Base-by-base conservation (phyloP, 2,797 vertebrate species). In the Coracias cyanogaster region DNA sequence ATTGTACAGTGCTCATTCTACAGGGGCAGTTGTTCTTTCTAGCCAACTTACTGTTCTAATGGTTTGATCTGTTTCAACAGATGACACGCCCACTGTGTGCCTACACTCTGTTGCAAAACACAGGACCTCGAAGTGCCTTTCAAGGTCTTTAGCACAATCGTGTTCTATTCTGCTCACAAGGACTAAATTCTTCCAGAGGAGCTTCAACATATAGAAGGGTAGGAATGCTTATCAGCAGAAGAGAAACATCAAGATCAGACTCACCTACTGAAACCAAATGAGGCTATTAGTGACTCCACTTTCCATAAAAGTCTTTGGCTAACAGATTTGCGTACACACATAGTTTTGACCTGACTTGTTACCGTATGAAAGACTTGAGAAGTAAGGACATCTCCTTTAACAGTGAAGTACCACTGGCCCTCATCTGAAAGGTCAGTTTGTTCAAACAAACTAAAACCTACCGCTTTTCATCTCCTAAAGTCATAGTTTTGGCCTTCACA, bases 141-240 rank as follows among this genome's bases (percentile, higher is more conserved):
- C 55, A 60, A 77, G 45, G 61, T 28, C 49, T 88, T 86, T 15
- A 60, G 74, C n/a, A 64, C 39, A 58, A 29, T 9, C 45, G 41
- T 18, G 76, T 48, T 61, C 28, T 29, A 60, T 31, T 78, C 24
- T 3, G 2, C 57, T 85, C 64, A 71, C 4, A 82, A 69, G 80
- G 35, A 52, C 45, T 49, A 29, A 46, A 45, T 37, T 74, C 29
- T 74, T 88, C 43, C 71, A 70, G 22, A 45, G 31, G 12, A n/a
- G 46, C 19, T 74, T 67, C n/a, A 77, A 12, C 0, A 0, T n/a
- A 41, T 1, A 74, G 19, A 35, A n/a, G 5, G 65, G 45, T 51
- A 86, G 25, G 62, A n/a, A 51, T 90, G 33, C 6, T 71, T 60
- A 31, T 60, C 41, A 73, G 52, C 8, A 37, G 31, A 35, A 73